A percentile compares a stretch with the other conserved stretches of the same genome.
phyloP scores from a whole-genome alignment of 2,888 invertebrate genomes.

The Agrochola lychnidis region DNA sequence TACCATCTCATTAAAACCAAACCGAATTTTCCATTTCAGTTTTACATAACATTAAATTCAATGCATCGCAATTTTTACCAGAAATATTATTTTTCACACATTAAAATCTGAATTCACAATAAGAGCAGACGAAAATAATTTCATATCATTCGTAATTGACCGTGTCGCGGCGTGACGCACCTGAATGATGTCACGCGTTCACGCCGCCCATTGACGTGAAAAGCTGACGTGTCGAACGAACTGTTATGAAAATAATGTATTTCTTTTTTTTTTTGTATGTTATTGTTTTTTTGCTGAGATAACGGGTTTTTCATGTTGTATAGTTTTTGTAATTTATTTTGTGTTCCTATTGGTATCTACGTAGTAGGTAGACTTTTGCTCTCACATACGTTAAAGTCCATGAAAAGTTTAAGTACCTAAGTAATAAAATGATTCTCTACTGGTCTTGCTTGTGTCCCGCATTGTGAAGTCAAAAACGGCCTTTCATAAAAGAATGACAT shows the following conservation, averaged over 20 bases:
- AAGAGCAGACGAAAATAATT: slow-evolving; percentile 41
- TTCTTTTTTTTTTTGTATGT: too few species aligned
- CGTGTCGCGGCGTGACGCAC: slow-evolving; percentile 51
- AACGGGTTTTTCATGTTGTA: background rate
- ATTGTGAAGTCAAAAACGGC: background rate
- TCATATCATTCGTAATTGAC: slow-evolving; percentile 48
- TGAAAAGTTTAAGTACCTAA: background rate
- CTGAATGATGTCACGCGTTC: slow-evolving; percentile 69
- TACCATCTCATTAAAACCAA: background rate
- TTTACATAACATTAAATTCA: slow-evolving; percentile 2
- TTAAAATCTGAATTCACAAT: slow-evolving; percentile 19
- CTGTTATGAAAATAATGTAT: slow-evolving; percentile 77
- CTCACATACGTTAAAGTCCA: background rate
- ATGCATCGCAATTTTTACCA: too few species aligned
- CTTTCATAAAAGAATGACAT: background rate
- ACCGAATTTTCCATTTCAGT: background rate
- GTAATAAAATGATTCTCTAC: background rate
- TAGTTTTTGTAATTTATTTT: background rate
- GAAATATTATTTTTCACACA: slow-evolving; percentile 6
- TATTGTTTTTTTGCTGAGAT: too few species aligned
- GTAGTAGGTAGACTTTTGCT: background rate
- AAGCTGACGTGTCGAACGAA: slow-evolving; percentile 79
- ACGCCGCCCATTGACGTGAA: slow-evolving; percentile 72
- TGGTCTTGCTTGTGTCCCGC: background rate
- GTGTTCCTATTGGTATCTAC: background rate